Base-by-base conservation (phyloP, 2,888 invertebrate genomes). In the Proisotoma minuta region DNA sequence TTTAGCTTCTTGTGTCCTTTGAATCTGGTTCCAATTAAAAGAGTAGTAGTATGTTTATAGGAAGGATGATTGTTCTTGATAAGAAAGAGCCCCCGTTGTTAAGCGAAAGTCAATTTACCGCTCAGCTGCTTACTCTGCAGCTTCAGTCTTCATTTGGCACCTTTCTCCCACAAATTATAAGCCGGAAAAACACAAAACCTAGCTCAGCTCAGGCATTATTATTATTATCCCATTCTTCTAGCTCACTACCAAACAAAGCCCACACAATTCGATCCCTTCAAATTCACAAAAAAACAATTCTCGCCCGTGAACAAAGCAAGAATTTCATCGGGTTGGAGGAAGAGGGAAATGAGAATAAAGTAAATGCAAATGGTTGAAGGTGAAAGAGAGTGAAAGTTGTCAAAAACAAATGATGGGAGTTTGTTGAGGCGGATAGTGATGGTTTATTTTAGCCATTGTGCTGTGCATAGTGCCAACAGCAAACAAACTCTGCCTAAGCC, bases 371-470 rank as follows among this genome's bases (percentile, higher is more conserved):
- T 43, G 43, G 34, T 8, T 15, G 34, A 34, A 43, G 43, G 43
- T 43, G 43, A 43, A n/a, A 43, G 18, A 43, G 18, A 43, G 43
- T 43, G 43, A 43, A 43, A 43, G 43, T 43, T n/a, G 43, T 43
- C 43, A 43, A 43, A 43, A 43, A 43, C 43, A 43, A 43, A 43
- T 43, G 43, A 43, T 43, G n/a, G n/a, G n/a, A n/a, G n/a, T n/a
- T n/a, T n/a, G n/a, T n/a, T n/a, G n/a, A n/a, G n/a, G n/a, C n/a
- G n/a, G n/a, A n/a, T n/a, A n/a, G n/a, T n/a, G n/a, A n/a, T n/a
- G n/a, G n/a, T n/a, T n/a, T n/a, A n/a, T n/a, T n/a, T n/a, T n/a
- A n/a, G n/a, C n/a, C n/a, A n/a, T n/a, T n/a, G n/a, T n/a, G n/a
- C n/a, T n/a, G n/a, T n/a, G n/a, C n/a, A n/a, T n/a, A n/a, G n/a